Evolutionary conservation across 2,113 vertebrate species (phyloP).

Genomic region (Aleadryas rufinucha): DNA sequence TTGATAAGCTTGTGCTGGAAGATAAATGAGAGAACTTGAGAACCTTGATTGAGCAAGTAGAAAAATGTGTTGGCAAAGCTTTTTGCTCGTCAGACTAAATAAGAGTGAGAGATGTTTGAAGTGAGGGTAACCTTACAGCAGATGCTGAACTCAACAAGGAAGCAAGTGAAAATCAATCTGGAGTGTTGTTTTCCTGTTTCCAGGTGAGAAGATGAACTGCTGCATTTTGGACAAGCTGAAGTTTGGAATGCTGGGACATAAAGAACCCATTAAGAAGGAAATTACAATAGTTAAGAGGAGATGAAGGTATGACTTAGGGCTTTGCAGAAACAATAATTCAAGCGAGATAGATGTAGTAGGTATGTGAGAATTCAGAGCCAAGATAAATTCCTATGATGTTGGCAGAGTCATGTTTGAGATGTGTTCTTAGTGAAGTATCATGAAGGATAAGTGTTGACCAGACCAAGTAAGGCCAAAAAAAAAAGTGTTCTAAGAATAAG

Average conservation of each 20-base stretch:
- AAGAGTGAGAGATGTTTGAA: not conserved
- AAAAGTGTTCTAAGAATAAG: not conserved
- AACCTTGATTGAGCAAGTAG: not conserved
- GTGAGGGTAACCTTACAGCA: not conserved
- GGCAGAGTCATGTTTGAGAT: not conserved
- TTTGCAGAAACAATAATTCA: not conserved
- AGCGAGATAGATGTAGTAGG: not conserved
- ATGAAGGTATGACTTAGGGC: slow-evolving; percentile 47
- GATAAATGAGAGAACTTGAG: not conserved
- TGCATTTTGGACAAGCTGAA: slow-evolving; percentile 48
- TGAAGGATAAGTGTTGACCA: not conserved
- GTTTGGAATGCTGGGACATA: slow-evolving; percentile 37
- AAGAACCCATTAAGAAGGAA: slow-evolving; percentile 30
- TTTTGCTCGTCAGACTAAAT: not conserved
- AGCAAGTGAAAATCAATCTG: slow-evolving; percentile 20
- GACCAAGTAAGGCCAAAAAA: not conserved
- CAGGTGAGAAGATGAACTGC: slow-evolving; percentile 58
- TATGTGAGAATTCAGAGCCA: not conserved
- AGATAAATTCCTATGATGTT: not conserved
- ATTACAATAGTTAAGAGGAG: slow-evolving; percentile 36
- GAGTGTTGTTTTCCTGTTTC: slow-evolving; percentile 53
- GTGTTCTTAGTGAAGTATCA: not conserved
- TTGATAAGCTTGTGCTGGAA: not conserved
- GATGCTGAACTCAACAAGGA: not conserved
- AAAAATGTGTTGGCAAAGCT: not conserved